These are phyloP conservation scores for Potorous gilbertii DNA, from an alignment of 2,797 vertebrate genomes.

Conservation along the genomic window DNA sequence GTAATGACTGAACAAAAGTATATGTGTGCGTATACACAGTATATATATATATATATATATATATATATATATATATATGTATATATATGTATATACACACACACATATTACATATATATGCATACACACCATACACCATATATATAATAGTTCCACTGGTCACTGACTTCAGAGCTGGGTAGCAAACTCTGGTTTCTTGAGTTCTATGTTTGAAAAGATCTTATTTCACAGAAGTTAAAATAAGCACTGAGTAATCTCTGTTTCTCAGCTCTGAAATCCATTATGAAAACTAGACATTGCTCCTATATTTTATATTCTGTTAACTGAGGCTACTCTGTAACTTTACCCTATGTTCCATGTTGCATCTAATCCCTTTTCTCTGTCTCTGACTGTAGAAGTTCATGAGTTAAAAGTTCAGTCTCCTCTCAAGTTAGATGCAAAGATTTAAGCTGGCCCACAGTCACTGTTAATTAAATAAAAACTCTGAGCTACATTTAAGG, in stretches of 20 bases:
- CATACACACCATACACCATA: too few relatives aligned
- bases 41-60: too few relatives aligned
- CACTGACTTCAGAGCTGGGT: too few relatives aligned
- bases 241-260: not conserved
- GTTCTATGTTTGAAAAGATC: not conserved
- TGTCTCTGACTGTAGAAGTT: not conserved
- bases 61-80: too few relatives aligned
- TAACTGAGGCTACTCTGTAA: not conserved
- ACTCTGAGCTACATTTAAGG: not conserved
- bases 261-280: not conserved
- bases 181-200: not conserved
- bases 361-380: not conserved
- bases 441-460: not conserved
- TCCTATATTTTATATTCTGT: not conserved
- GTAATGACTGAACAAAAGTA: too few relatives aligned
- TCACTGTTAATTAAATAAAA: not conserved
- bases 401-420: not conserved
- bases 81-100: too few relatives aligned
- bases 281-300: not conserved
- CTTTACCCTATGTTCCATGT: not conserved
- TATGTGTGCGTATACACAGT: too few relatives aligned
- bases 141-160: too few relatives aligned
- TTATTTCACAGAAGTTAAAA: not conserved
- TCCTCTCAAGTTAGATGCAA: not conserved
- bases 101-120: too few relatives aligned